Evolutionary conservation across 2,113 vertebrate genomes (phyloP).

Genomic region (Pseudorhombus dupliciocellatus): DNA sequence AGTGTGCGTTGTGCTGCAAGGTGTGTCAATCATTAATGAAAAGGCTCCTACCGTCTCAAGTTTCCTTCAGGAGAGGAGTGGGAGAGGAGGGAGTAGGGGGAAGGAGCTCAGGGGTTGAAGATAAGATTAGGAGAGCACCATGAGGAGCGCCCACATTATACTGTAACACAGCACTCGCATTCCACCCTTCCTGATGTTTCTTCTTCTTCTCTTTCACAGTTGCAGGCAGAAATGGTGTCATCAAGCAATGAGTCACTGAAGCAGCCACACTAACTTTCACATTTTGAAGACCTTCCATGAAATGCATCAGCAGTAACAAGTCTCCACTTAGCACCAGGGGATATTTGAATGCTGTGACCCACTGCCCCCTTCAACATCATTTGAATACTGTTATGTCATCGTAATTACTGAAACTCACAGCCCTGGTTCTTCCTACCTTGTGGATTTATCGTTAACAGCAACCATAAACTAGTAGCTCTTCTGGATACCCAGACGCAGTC

Average conservation of each 20-base stretch:
- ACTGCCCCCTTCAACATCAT: slow-evolving; percentile 2
- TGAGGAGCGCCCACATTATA: slow-evolving; percentile 42
- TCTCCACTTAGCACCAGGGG: not conserved
- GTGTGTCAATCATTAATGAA: slow-evolving; percentile 82
- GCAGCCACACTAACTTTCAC: not conserved
- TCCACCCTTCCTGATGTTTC: slow-evolving; percentile 29
- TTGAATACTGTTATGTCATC: not conserved
- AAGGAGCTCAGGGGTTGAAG: slow-evolving; percentile 67
- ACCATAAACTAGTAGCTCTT: not conserved
- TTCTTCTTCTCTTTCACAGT: slow-evolving; percentile 40
- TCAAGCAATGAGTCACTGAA: slow-evolving; percentile 4
- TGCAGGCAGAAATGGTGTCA: slow-evolving; percentile 23
- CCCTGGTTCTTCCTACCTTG: slow-evolving; percentile 2
- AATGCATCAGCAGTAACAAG: slow-evolving; percentile 10
- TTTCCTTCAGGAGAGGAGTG: slow-evolving; percentile 68
- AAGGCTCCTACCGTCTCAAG: slow-evolving; percentile 67
- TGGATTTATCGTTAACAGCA: slow-evolving; percentile 15
- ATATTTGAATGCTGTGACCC: slow-evolving; percentile 16
- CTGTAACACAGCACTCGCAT: slow-evolving; percentile 61
- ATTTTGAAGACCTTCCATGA: slow-evolving; percentile 23
- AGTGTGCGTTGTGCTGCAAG: slow-evolving; percentile 32
- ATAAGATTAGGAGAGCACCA: slow-evolving; percentile 57
- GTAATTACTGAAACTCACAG: not conserved
- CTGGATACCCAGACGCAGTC: slow-evolving; percentile 18
- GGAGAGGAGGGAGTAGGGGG: slow-evolving; percentile 53